These are phyloP conservation scores for Trissolcus brochymenae DNA, from an alignment of 2,888 invertebrate genomes.

Conservation along the genomic window DNA sequence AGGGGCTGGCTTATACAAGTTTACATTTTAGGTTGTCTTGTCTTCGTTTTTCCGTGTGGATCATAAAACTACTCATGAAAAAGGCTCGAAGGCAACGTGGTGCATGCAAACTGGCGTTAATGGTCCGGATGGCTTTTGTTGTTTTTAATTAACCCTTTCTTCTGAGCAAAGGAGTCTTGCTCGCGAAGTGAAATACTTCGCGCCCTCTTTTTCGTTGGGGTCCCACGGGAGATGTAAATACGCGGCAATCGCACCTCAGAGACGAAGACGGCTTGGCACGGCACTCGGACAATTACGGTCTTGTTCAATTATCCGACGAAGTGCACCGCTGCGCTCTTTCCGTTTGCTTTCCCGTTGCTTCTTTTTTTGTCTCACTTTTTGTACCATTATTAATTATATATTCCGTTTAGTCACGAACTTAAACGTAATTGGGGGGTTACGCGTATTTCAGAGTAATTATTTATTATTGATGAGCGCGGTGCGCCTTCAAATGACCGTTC, in stretches of 20 bases:
- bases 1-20: constrained; percentile 30
- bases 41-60: constrained; percentile 44
- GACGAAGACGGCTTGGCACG: constrained; percentile 63
- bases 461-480: constrained; percentile 34
- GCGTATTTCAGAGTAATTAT: constrained; percentile 44
- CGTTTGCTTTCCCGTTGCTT: constrained; percentile 1
- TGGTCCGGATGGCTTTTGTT: constrained; percentile 76
- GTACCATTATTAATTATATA: constrained; percentile 48
- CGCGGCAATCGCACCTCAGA: constrained; percentile 74
- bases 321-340: constrained; percentile 59
- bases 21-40: constrained; percentile 11
- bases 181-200: constrained; percentile 36
- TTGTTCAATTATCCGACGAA: constrained; percentile 73
- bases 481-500: constrained; percentile 23
- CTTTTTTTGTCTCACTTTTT: constrained; percentile 33
- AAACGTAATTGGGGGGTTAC: constrained; percentile 44
- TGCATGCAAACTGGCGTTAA: constrained; percentile 77
- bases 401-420: constrained; percentile 50
- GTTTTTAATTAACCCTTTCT: constrained; percentile 77
- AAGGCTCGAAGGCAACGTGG: constrained; percentile 72
- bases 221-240: constrained; percentile 76
- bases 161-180: constrained; percentile 67
- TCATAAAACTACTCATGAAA: constrained; percentile 64
- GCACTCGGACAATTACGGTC: constrained; percentile 71
- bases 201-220: constrained; percentile 54